Base-by-base conservation (phyloP, 1,140 invertebrate species). In the Lepidurus packardi region DNA sequence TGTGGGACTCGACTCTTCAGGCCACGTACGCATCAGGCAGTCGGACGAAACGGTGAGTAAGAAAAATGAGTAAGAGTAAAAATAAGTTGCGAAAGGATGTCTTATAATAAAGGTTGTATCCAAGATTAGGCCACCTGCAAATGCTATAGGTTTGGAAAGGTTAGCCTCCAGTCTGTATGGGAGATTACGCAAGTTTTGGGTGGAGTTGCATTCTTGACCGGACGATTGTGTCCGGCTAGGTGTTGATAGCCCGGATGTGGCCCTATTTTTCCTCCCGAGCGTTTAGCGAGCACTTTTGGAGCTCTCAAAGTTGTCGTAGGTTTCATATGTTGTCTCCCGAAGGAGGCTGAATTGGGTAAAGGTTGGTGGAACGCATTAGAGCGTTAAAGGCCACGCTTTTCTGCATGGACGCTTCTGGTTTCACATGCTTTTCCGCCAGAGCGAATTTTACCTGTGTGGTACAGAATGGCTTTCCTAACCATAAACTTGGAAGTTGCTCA, bases 381-480 rank as follows among this genome's bases (percentile, higher is more conserved):
- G 53, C 53, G 53, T 65, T 65, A 65, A 65, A 65, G 53, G 53
- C 53, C 53, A 21, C 53, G 53, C 53, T 65, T 65, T 65, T 65
- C 53, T 65, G 13, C 53, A 7, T 65, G 53, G 21, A 65, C 53
- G 53, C 53, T 65, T 16, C 13, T 21, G 21, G 53, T 65, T 65
- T 65, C 53, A 65, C 53, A 65, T 65, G 21, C 8, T 13, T 65
- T 13, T 21, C 53, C 13, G 9, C 8, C 16, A 16, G 10, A 21
- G 16, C 13, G 53, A 34, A 34, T 34, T 65, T 65, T 65, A 65
- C 53, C 21, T 21, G 53, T 65, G 53, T 65, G 53, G 53, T 65
- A 7, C 21, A 21, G 4, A n/a, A 65, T 34, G 21, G 53, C 10
- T 65, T 9, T 21, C 16, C 53, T 13, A 65, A n/a, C 53, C 53